phyloP scores from a whole-genome alignment of 1,140 invertebrate genomes.

The Camponotus floridanus region DNA sequence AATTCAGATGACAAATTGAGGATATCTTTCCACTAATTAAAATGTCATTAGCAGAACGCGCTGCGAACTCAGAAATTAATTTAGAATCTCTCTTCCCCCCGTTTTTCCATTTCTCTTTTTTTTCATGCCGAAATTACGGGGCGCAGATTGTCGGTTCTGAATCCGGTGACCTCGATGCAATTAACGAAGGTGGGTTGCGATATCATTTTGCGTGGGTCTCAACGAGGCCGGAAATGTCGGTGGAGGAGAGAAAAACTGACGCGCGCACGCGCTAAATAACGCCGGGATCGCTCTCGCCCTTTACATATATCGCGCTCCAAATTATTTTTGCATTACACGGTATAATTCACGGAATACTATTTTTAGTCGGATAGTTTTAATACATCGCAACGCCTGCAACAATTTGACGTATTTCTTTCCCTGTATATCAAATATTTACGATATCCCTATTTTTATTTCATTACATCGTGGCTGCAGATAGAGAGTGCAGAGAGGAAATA shows the following conservation, averaged over 20 bases:
- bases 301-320: background rate
- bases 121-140: constrained; percentile 1
- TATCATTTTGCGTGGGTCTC: constrained; percentile 57
- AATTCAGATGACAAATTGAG: background rate
- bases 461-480: background rate
- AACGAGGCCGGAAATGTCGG: constrained; percentile 48
- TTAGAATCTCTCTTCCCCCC: background rate
- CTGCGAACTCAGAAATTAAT: background rate
- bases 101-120: too few species aligned
- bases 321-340: constrained; percentile 41
- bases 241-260: constrained; percentile 45
- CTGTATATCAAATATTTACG: background rate
- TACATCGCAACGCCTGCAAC: background rate
- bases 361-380: background rate
- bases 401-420: background rate
- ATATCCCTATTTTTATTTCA: background rate
- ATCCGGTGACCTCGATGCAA: constrained; percentile 45
- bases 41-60: constrained; percentile 4
- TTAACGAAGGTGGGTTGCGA: constrained; percentile 42
- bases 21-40: background rate
- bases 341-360: background rate
- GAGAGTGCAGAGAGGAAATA: background rate
- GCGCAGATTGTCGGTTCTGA: constrained; percentile 34
- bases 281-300: constrained; percentile 28
- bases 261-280: constrained; percentile 41